Percentiles rank a stretch among this genome's conserved stretches.
Conservation (phyloP, 2,797 vertebrate species). For the Mus minutoides region DNA sequence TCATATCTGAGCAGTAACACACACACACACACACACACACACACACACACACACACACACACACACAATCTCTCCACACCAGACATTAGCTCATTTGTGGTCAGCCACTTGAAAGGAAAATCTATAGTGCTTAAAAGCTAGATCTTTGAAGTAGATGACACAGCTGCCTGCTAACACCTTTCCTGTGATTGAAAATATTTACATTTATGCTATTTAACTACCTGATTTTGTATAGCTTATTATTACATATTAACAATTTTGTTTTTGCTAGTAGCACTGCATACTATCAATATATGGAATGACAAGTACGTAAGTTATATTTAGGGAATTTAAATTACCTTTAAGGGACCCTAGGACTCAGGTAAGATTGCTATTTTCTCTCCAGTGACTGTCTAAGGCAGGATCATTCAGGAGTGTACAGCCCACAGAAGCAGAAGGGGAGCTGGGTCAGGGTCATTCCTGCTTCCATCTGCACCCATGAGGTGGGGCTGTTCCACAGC, state of each 20-base stretch:
- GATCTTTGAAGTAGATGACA: neutral
- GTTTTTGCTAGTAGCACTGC: neutral
- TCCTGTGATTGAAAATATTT: neutral
- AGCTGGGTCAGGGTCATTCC: no score
- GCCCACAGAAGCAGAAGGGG: no score
- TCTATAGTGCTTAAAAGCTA: neutral
- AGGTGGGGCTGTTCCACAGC: no score
- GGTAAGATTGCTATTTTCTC: no score
- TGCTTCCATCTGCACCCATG: no score
- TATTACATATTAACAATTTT: neutral
- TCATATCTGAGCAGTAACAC: neutral
- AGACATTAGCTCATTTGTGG: conserved; percentile 33
- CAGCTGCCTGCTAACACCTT: neutral
- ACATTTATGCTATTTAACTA: neutral
- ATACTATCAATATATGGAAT: neutral
- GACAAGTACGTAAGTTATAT: conserved; percentile 29
- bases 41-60: neutral
- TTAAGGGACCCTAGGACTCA: neutral
- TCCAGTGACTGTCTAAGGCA: no score
- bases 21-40: neutral
- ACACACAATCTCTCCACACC: neutral
- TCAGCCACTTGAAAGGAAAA: conserved; percentile 48
- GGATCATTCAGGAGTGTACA: no score
- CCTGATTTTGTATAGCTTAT: neutral
- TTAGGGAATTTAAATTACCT: conserved; percentile 28